Conservation (phyloP, 2,797 vertebrate genomes). For the Acanthurus lineatus region DNA sequence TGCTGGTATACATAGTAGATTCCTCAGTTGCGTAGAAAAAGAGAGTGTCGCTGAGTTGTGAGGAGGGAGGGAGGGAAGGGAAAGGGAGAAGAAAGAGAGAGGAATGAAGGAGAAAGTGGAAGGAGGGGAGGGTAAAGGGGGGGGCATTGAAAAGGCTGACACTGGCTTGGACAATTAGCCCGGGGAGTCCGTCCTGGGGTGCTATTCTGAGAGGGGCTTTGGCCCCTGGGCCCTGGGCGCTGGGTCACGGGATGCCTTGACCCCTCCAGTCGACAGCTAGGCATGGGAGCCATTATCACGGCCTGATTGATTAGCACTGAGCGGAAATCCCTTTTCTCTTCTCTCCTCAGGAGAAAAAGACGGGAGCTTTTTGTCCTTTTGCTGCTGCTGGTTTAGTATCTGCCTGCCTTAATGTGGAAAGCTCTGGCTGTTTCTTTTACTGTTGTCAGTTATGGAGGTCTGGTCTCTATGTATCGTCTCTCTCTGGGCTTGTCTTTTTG, state of each 20-base stretch:
- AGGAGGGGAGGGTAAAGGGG: slow-evolving; percentile 57
- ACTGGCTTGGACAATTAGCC: slow-evolving; percentile 89
- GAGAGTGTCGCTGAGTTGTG: slow-evolving; percentile 61
- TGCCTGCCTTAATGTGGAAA: slow-evolving; percentile 56
- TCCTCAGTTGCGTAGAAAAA: slow-evolving; percentile 59
- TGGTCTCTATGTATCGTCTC: slow-evolving; percentile 42
- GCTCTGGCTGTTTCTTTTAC: slow-evolving; percentile 36
- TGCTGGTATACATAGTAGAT: slow-evolving; percentile 66
- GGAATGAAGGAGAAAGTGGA: slow-evolving; percentile 77
- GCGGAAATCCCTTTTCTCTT: slow-evolving; percentile 88
- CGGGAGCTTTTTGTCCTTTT: slow-evolving; percentile 77
- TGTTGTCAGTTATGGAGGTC: slow-evolving; percentile 58
- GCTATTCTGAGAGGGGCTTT: slow-evolving; percentile 84
- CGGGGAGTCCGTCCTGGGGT: slow-evolving; percentile 83
- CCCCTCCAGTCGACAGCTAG: slow-evolving; percentile 87
- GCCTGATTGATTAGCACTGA: slow-evolving; percentile 89
- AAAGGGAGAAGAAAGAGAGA: slow-evolving; percentile 69
- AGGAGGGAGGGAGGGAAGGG: slow-evolving; percentile 49
- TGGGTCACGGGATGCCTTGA: slow-evolving; percentile 88
- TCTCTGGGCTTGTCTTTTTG: slow-evolving; percentile 21
- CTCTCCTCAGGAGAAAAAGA: slow-evolving; percentile 71
- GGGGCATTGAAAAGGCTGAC: slow-evolving; percentile 86
- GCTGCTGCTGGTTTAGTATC: slow-evolving; percentile 71
- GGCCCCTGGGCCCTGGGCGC: slow-evolving; percentile 80
- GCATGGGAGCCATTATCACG: slow-evolving; percentile 88